Percentiles rank a stretch among this genome's conserved stretches.
Evolutionary conservation across 92 coral and sea anemone genomes (phyloP).

Genomic region (Paramuricea clavata): DNA sequence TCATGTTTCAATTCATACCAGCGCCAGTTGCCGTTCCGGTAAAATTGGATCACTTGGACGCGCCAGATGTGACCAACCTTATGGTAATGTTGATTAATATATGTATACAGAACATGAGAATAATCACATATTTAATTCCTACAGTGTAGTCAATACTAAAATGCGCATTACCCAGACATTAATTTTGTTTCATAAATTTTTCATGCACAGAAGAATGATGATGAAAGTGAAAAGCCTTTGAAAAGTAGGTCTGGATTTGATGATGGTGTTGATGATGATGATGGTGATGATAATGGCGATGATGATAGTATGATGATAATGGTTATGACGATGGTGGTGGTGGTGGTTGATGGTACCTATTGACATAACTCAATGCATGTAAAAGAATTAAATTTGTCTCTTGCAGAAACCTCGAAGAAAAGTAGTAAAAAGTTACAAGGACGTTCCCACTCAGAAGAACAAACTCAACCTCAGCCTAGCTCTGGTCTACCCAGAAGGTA

Average conservation of each 20-base stretch:
- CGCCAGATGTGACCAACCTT: conserved; percentile 9
- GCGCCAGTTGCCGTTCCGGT: conserved; percentile 1
- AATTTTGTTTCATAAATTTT: too few relatives aligned
- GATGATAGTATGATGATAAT: too few relatives aligned
- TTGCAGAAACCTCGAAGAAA: conserved; percentile 14
- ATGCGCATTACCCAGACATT: too few relatives aligned
- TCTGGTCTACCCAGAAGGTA: conserved; percentile 19
- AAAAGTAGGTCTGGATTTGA: not conserved
- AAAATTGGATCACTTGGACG: conserved; percentile 26
- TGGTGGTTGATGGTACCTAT: not conserved
- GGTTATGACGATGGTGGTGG: not conserved
- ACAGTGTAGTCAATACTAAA: too few relatives aligned
- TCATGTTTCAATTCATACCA: too few relatives aligned
- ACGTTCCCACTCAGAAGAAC: conserved; percentile 32
- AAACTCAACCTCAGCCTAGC: not conserved
- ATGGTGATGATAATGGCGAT: not conserved
- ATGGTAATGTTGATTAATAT: not conserved
- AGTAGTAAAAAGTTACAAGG: not conserved
- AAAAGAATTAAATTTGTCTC: not conserved
- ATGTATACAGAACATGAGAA: too few relatives aligned
- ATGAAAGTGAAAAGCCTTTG: not conserved
- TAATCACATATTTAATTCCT: too few relatives aligned
- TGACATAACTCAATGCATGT: not conserved
- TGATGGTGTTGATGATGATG: not conserved
- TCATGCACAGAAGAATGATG: not conserved